A percentile compares a stretch with the other conserved stretches of the same genome.
Conservation (phyloP, 2,888 invertebrate genomes). For the Cheilosia scutellata region DNA sequence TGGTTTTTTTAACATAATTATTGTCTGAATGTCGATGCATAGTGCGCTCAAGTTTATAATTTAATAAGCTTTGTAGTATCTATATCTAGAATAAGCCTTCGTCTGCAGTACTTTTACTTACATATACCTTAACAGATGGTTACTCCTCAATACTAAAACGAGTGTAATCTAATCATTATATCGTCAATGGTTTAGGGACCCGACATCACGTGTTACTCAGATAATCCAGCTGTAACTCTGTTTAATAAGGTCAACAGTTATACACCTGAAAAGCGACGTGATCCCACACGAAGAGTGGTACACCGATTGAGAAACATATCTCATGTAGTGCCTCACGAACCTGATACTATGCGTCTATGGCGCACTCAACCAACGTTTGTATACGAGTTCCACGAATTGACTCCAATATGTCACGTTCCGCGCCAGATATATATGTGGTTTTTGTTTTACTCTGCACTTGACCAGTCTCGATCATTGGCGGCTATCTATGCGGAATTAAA, state of each 20-base stretch:
- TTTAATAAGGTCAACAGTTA: conserved; percentile 39
- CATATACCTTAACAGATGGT: too few relatives aligned
- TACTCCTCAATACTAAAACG: too few relatives aligned
- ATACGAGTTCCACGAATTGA: conserved; percentile 39
- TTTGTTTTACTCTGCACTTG: conserved; percentile 63
- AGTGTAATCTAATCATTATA: not conserved
- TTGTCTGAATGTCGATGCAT: too few relatives aligned
- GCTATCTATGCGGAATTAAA: conserved; percentile 71
- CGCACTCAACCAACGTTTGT: conserved; percentile 24
- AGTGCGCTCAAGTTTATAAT: too few relatives aligned
- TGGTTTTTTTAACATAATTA: too few relatives aligned
- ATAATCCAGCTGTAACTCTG: conserved; percentile 13
- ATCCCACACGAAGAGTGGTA: not conserved
- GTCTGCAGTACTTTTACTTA: too few relatives aligned
- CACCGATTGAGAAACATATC: not conserved
- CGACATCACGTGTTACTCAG: conserved; percentile 17
- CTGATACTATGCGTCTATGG: conserved; percentile 17
- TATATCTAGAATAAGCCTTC: too few relatives aligned
- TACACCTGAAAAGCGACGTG: conserved; percentile 19
- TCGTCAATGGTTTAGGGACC: not conserved
- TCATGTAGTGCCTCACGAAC: conserved; percentile 14
- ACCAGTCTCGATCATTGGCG: conserved; percentile 53
- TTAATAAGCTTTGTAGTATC: too few relatives aligned
- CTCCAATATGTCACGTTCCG: conserved; percentile 16
- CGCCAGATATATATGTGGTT: conserved; percentile 20